These are phyloP conservation scores for Papilio glaucus DNA, from an alignment of 1,140 invertebrate species.

Conservation along the genomic window DNA sequence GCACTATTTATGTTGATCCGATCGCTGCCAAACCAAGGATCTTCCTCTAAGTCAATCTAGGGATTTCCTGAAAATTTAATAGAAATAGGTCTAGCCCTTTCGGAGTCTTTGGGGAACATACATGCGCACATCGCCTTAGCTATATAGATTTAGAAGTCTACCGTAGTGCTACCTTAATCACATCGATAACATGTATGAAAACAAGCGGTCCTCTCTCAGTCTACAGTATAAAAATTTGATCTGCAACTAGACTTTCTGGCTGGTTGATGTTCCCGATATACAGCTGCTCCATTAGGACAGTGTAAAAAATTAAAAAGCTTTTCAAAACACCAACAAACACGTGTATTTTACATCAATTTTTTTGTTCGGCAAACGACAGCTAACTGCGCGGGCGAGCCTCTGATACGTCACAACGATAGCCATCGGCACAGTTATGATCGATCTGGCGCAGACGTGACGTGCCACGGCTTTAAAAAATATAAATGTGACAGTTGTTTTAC, in stretches of 20 bases:
- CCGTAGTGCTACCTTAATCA: neutral
- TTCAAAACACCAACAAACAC: constrained; percentile 21
- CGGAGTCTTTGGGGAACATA: no score
- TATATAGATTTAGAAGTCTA: no score
- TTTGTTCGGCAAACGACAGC: constrained; percentile 15
- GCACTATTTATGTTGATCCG: no score
- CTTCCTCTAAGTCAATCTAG: no score
- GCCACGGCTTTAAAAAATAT: neutral
- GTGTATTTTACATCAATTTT: constrained; percentile 33
- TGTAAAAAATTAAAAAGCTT: neutral
- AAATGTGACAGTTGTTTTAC: constrained; percentile 14
- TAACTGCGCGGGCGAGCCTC: constrained; percentile 29
- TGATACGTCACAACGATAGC: constrained; percentile 56
- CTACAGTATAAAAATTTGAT: neutral
- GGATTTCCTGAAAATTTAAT: no score
- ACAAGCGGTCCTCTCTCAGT: neutral
- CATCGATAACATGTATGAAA: neutral
- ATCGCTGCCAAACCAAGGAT: no score
- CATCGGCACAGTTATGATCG: constrained; percentile 58
- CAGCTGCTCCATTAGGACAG: neutral
- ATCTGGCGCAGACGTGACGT: constrained; percentile 42
- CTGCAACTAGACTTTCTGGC: neutral
- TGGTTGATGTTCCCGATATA: neutral
- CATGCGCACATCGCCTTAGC: no score
- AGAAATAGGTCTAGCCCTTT: no score